A percentile compares a stretch with the other conserved stretches of the same genome.
phyloP scores from a whole-genome alignment of 2,113 vertebrate genomes.

The Scortum barcoo region DNA sequence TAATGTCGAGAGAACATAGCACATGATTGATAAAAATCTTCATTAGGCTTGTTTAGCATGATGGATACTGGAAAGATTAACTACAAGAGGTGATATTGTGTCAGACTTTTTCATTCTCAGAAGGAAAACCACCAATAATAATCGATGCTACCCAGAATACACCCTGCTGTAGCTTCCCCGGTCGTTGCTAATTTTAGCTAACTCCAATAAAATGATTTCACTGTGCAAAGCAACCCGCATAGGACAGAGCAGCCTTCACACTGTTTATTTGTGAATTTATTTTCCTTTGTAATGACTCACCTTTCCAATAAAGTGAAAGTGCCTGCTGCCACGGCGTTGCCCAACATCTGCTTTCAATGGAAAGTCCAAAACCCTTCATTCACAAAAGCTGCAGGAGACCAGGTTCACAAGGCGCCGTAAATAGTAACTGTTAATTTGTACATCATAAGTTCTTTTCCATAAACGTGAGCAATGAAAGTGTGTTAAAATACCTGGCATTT shows the following conservation, averaged over 20 bases:
- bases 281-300: slow-evolving; percentile 82
- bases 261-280: slow-evolving; percentile 85
- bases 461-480: slow-evolving; percentile 79
- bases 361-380: slow-evolving; percentile 74
- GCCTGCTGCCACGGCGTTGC: slow-evolving; percentile 67
- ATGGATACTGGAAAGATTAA: background rate
- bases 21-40: background rate
- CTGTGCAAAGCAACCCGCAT: slow-evolving; percentile 50
- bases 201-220: slow-evolving; percentile 34
- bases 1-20: background rate
- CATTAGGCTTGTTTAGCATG: slow-evolving; percentile 5
- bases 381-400: slow-evolving; percentile 79
- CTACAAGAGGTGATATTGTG: background rate
- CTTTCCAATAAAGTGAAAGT: slow-evolving; percentile 81
- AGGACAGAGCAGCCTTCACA: slow-evolving; percentile 34
- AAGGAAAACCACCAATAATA: background rate
- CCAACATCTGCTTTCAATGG: slow-evolving; percentile 83
- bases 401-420: slow-evolving; percentile 83
- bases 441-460: slow-evolving; percentile 83
- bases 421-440: slow-evolving; percentile 86
- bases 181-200: slow-evolving; percentile 41
- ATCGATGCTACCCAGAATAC: background rate
- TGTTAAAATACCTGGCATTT: slow-evolving; percentile 76
- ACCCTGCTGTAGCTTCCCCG: background rate
- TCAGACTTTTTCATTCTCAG: background rate